These are phyloP conservation scores for Kradibia gibbosae DNA, from an alignment of 1,140 invertebrate species.

Conservation along the genomic window DNA sequence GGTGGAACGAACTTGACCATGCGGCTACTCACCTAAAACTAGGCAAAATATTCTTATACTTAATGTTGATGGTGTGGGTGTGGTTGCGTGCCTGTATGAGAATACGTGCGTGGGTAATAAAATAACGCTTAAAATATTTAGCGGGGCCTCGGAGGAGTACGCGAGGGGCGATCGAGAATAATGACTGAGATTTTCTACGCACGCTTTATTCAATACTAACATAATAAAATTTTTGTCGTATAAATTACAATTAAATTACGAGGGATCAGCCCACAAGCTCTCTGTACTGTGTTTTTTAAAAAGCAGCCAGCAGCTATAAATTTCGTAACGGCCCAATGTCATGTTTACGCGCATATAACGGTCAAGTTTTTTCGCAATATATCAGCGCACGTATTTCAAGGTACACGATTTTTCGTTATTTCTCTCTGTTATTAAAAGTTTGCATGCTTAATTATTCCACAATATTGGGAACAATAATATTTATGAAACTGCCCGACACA, in stretches of 20 bases:
- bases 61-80: not conserved
- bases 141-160: not conserved
- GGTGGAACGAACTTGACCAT: not conserved
- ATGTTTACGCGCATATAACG: not conserved
- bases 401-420: not conserved
- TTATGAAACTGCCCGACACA: too few relatives aligned
- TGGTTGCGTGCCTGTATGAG: too few relatives aligned
- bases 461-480: too few relatives aligned
- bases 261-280: too few relatives aligned
- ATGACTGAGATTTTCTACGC: constrained; percentile 27
- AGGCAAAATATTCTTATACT: constrained; percentile 48
- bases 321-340: not conserved
- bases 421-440: not conserved
- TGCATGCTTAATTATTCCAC: too few relatives aligned
- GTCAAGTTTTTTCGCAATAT: not conserved
- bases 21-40: constrained; percentile 58
- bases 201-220: constrained; percentile 12
- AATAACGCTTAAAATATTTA: constrained; percentile 5
- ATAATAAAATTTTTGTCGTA: constrained; percentile 40
- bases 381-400: not conserved
- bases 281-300: too few relatives aligned
- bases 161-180: not conserved
- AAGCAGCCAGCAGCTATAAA: too few relatives aligned
- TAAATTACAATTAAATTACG: too few relatives aligned
- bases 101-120: not conserved